These are phyloP conservation scores for Chaenogobius annularis DNA, from an alignment of 2,113 vertebrate species.

Conservation along the genomic window DNA sequence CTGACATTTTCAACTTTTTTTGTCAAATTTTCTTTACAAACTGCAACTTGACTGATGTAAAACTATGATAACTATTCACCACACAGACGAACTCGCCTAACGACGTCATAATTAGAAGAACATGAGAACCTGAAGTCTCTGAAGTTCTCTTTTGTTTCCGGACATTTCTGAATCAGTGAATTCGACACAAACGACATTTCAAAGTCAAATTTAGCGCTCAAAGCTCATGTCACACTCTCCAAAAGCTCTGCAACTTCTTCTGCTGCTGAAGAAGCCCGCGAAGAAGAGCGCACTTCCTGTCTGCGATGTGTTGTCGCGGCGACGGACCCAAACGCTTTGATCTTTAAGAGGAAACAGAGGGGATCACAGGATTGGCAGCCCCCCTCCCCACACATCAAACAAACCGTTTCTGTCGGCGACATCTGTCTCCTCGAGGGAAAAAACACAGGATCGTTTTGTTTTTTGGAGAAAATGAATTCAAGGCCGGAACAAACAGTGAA, in stretches of 20 bases:
- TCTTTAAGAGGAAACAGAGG: slow-evolving; percentile 62
- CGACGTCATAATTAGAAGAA: too few species aligned
- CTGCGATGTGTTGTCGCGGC: slow-evolving; percentile 69
- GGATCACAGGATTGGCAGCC: slow-evolving; percentile 52
- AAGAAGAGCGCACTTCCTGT: slow-evolving; percentile 62
- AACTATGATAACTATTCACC: too few species aligned
- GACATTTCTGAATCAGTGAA: too few species aligned
- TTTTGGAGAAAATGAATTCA: slow-evolving; percentile 22
- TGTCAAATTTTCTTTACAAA: too few species aligned
- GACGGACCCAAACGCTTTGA: slow-evolving; percentile 59
- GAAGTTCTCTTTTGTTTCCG: too few species aligned
- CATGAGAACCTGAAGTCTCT: too few species aligned
- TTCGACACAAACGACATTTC: too few species aligned
- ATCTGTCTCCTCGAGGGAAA: slow-evolving; percentile 37
- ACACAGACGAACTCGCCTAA: too few species aligned
- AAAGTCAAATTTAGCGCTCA: too few species aligned
- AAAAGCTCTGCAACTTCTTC: slow-evolving; percentile 38
- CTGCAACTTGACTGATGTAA: too few species aligned
- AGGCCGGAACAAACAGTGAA: slow-evolving; percentile 25
- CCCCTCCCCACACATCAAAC: slow-evolving; percentile 64
- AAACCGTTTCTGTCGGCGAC: slow-evolving; percentile 55
- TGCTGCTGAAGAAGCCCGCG: slow-evolving; percentile 59
- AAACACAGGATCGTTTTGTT: slow-evolving; percentile 24
- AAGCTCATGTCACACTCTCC: background rate
- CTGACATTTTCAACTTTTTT: too few species aligned